A percentile compares a stretch with the other conserved stretches of the same genome.
phyloP scores from a whole-genome alignment of 53 echinoderm and acorn worm species.

The Antedon mediterranea region DNA sequence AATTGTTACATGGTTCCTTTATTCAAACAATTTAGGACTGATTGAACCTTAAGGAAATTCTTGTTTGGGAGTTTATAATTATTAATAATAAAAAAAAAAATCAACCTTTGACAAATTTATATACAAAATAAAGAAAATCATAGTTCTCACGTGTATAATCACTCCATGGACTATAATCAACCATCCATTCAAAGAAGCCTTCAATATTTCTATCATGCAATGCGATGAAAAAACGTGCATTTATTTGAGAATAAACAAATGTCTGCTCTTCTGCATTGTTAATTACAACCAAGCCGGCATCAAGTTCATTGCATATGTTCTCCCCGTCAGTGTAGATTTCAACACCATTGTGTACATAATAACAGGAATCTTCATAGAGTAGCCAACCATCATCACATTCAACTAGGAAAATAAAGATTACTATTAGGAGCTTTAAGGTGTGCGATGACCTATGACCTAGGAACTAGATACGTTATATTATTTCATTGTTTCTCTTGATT shows the following conservation, averaged over 20 bases:
- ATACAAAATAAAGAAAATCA: too few relatives aligned
- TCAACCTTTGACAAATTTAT: too few relatives aligned
- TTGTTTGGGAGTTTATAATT: too few relatives aligned
- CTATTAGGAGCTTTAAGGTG: not conserved
- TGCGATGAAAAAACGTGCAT: not conserved
- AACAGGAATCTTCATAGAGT: not conserved
- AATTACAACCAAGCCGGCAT: not conserved
- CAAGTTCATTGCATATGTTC: not conserved
- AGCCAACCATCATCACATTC: not conserved
- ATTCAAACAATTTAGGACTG: too few relatives aligned
- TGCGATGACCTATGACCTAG: too few relatives aligned
- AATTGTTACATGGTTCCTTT: too few relatives aligned
- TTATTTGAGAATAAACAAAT: not conserved
- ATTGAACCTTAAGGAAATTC: too few relatives aligned
- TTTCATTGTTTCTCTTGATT: too few relatives aligned
- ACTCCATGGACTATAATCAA: not conserved
- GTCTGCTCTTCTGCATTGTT: not conserved
- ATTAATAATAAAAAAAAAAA: too few relatives aligned
- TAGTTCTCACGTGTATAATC: not conserved
- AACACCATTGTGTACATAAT: not conserved
- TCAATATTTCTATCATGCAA: not conserved
- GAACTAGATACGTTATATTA: too few relatives aligned
- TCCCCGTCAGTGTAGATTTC: not conserved
- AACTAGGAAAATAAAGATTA: not conserved
- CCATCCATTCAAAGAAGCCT: not conserved